These are phyloP conservation scores for Eufriesea mexicana DNA, from an alignment of 1,140 invertebrate genomes.

Conservation along the genomic window DNA sequence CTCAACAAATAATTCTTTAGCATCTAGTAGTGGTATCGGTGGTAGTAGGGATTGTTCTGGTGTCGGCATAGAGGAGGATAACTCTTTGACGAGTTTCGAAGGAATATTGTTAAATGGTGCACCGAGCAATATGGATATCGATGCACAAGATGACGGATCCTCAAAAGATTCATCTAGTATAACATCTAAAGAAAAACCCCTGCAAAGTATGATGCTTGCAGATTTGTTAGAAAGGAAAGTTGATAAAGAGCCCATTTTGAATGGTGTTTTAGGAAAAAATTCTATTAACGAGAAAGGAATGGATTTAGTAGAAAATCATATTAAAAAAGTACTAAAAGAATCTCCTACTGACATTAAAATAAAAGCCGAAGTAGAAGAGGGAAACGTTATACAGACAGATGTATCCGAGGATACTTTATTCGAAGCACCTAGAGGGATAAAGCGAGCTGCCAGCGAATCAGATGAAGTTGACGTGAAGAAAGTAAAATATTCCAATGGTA, in stretches of 20 bases:
- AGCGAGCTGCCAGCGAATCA: slow-evolving; percentile 77
- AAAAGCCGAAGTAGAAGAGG: slow-evolving; percentile 64
- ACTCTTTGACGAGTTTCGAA: slow-evolving; percentile 86
- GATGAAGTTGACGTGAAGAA: slow-evolving; percentile 81
- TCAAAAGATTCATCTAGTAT: slow-evolving; percentile 83
- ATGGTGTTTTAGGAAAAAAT: slow-evolving; percentile 85
- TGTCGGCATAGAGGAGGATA: slow-evolving; percentile 83
- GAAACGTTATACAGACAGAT: slow-evolving; percentile 69
- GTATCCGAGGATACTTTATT: slow-evolving; percentile 77
- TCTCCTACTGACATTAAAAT: slow-evolving; percentile 75
- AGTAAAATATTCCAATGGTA: slow-evolving; percentile 82
- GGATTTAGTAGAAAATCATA: slow-evolving; percentile 85
- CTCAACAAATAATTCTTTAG: slow-evolving; percentile 84
- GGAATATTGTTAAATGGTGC: slow-evolving; percentile 85
- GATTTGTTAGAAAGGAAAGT: slow-evolving; percentile 87
- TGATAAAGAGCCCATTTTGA: slow-evolving; percentile 84
- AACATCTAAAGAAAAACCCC: slow-evolving; percentile 78
- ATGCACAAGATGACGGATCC: slow-evolving; percentile 83
- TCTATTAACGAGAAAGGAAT: slow-evolving; percentile 85
- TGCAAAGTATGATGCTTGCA: slow-evolving; percentile 85
- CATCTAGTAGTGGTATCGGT: slow-evolving; percentile 83
- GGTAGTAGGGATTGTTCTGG: slow-evolving; percentile 80
- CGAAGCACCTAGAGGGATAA: slow-evolving; percentile 77
- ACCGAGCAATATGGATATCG: slow-evolving; percentile 82
- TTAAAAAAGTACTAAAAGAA: slow-evolving; percentile 83